phyloP scores from a whole-genome alignment of 2,113 vertebrate species.

The Xiphorhynchus elegans region DNA sequence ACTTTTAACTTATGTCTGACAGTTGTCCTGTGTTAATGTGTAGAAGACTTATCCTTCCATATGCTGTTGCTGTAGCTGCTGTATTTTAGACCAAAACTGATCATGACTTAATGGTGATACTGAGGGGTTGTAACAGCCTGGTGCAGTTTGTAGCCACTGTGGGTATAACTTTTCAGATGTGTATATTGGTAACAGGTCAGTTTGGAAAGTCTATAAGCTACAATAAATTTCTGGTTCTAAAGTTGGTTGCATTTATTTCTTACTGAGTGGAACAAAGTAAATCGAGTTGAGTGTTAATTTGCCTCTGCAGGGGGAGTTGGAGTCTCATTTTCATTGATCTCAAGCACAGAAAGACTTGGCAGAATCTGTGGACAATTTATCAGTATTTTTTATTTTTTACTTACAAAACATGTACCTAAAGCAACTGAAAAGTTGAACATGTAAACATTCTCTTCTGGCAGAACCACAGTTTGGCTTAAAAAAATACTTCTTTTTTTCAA shows the following conservation, averaged over 20 bases:
- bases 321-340: not conserved
- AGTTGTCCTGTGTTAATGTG: constrained; percentile 87
- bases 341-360: not conserved
- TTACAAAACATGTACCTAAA: constrained; percentile 56
- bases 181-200: constrained; percentile 84
- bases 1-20: constrained; percentile 82
- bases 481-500: constrained; percentile 57
- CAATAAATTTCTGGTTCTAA: constrained; percentile 86
- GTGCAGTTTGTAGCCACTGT: constrained; percentile 78
- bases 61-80: constrained; percentile 85
- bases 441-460: constrained; percentile 52
- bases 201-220: constrained; percentile 79
- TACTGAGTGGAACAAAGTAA: not conserved
- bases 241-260: constrained; percentile 18
- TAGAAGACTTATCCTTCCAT: constrained; percentile 81
- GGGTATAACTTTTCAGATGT: constrained; percentile 78
- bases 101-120: constrained; percentile 74
- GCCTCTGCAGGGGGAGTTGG: not conserved
- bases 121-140: constrained; percentile 79
- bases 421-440: constrained; percentile 15
- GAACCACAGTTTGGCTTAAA: constrained; percentile 41
- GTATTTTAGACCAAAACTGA: constrained; percentile 77
- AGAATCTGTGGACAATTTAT: not conserved
- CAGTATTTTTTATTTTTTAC: not conserved
- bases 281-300: not conserved